Base-by-base conservation (phyloP, 2,888 invertebrate species). In the Rosalia funebris region DNA sequence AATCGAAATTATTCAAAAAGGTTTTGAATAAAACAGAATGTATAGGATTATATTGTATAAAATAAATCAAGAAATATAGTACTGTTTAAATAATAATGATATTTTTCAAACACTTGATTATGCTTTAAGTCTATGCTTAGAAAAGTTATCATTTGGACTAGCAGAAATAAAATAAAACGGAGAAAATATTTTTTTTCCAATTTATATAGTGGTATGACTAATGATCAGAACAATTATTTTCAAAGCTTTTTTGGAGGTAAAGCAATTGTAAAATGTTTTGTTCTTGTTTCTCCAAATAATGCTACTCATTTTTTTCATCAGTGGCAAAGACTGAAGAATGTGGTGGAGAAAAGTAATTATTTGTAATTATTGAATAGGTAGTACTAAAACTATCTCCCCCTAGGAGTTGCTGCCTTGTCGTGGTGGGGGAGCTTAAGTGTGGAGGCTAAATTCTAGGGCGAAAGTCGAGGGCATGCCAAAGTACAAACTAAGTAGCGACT, bases 321-420 rank as follows among this genome's bases (percentile, higher is more conserved):
- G 69, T 88, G 90, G 83, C 92, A 92, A 75, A 85, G 89, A 62
- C 89, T 85, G 92, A 56, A 91, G 91, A 77, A 88, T 89, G 70
- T 94, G 93, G 93, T 94, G 93, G 93, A 88, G 92, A 81, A 91
- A 89, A 78, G 66, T 71, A 59, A 54, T 37, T 54, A 47, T n/a
- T n/a, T n/a, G n/a, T n/a, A n/a, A n/a, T n/a, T n/a, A n/a, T n/a
- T n/a, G n/a, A n/a, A n/a, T n/a, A n/a, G n/a, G n/a, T n/a, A n/a
- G n/a, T n/a, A n/a, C n/a, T n/a, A n/a, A n/a, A n/a, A n/a, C n/a
- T n/a, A n/a, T n/a, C n/a, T n/a, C n/a, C n/a, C n/a, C n/a, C n/a
- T n/a, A n/a, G n/a, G n/a, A n/a, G n/a, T n/a, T n/a, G n/a, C n/a
- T n/a, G n/a, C n/a, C n/a, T n/a, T n/a, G n/a, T n/a, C n/a, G n/a